A percentile compares a stretch with the other conserved stretches of the same genome.
Conservation (phyloP, 2,797 vertebrate genomes). For the Coracias cyanogaster region DNA sequence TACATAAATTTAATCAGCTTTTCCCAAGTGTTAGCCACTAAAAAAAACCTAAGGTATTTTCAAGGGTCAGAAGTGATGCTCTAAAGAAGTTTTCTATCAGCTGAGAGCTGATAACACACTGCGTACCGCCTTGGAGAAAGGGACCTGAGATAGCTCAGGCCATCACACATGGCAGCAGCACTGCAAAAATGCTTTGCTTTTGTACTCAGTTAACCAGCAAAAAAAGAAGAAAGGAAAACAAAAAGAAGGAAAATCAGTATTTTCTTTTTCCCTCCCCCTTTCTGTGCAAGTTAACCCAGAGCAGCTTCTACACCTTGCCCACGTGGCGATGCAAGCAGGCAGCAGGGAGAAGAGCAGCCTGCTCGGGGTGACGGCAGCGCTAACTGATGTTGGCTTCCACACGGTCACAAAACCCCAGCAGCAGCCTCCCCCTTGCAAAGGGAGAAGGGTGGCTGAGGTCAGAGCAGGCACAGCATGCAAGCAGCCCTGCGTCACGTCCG, state of each 20-base stretch:
- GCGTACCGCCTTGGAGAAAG: accelerated
- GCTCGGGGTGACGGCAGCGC: background rate
- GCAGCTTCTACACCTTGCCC: background rate
- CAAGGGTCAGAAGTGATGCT: background rate
- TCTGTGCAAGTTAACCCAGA: background rate
- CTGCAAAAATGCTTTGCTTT: background rate
- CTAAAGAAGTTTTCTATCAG: background rate
- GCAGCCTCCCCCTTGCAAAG: background rate
- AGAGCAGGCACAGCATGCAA: background rate
- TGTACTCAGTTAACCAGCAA: background rate
- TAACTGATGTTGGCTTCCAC: background rate
- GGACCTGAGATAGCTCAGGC: background rate
- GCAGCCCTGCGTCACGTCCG: background rate
- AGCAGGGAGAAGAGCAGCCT: background rate
- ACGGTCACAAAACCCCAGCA: background rate
- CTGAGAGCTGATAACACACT: accelerated
- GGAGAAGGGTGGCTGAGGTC: background rate
- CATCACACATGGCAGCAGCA: accelerated
- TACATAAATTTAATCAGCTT: background rate
- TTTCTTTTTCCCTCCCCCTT: accelerated
- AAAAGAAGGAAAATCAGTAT: background rate
- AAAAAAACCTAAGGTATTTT: background rate
- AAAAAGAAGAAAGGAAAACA: background rate
- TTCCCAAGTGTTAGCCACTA: background rate
- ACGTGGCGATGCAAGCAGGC: accelerated